Percentiles rank a stretch among this genome's conserved stretches.
These are phyloP conservation scores for Oscheius sp. DNA, from an alignment of 2,888 invertebrate species.

Conservation along the genomic window DNA sequence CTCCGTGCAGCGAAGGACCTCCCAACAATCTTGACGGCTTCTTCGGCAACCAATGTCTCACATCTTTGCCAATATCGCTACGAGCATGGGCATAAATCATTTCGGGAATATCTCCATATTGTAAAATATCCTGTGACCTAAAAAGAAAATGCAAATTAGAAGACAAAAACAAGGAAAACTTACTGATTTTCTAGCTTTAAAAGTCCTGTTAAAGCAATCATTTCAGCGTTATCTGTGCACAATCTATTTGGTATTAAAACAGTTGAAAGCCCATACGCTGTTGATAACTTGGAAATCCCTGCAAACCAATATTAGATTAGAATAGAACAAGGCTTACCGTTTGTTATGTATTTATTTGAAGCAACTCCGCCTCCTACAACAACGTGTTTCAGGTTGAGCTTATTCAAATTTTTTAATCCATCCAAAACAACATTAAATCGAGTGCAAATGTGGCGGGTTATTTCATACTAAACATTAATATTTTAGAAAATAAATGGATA, in stretches of 20 bases:
- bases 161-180: too few species aligned
- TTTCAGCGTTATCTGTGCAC: slow-evolving; percentile 96
- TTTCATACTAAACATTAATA: slow-evolving; percentile 35
- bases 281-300: slow-evolving; percentile 50
- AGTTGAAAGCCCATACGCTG: slow-evolving; percentile 33
- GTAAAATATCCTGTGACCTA: slow-evolving; percentile 35
- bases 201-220: slow-evolving; percentile 86
- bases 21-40: slow-evolving; percentile 34
- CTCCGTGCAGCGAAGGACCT: slow-evolving; percentile 37
- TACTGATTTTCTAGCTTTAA: slow-evolving; percentile 41
- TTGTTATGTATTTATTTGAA: slow-evolving; percentile 55
- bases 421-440: slow-evolving; percentile 45
- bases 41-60: slow-evolving; percentile 9
- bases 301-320: neutral
- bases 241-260: slow-evolving; percentile 77
- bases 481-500: neutral
- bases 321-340: slow-evolving; percentile 27
- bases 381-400: slow-evolving; percentile 32
- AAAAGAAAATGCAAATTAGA: too few species aligned
- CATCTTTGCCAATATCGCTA: slow-evolving; percentile 44
- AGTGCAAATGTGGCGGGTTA: slow-evolving; percentile 47
- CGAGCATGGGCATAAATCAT: slow-evolving; percentile 53
- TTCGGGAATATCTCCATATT: slow-evolving; percentile 41
- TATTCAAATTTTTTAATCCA: slow-evolving; percentile 3
- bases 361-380: slow-evolving; percentile 68